These are phyloP conservation scores for Takifugu rubripes DNA, from an alignment of 2,797 vertebrate genomes.

Conservation along the genomic window DNA sequence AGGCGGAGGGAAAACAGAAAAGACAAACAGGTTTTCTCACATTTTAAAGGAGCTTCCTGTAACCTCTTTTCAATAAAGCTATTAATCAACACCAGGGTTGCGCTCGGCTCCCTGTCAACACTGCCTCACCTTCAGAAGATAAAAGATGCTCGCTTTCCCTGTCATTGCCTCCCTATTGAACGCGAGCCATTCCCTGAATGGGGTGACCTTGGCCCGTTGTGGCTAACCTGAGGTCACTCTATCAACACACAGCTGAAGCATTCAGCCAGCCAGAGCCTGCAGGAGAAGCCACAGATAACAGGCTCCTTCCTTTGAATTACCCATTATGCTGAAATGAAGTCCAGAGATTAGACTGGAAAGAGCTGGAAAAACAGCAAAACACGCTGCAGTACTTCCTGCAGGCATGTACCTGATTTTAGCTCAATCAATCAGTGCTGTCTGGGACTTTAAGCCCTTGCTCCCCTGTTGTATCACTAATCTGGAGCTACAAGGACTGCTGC, in stretches of 20 bases:
- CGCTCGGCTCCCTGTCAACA: conserved; percentile 19
- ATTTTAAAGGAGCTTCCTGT: conserved; percentile 10
- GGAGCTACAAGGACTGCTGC: conserved; percentile 44
- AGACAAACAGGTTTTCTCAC: background rate
- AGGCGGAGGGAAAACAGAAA: background rate
- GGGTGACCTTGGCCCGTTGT: conserved; percentile 36
- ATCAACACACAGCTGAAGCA: conserved; percentile 40
- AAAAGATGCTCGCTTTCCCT: conserved; percentile 36
- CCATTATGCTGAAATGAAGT: conserved; percentile 35
- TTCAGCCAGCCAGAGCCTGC: conserved; percentile 28
- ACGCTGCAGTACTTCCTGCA: conserved; percentile 31
- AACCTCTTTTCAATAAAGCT: conserved; percentile 20
- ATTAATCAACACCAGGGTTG: conserved; percentile 28
- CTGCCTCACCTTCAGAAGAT: conserved; percentile 38
- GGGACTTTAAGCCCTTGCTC: conserved; percentile 31
- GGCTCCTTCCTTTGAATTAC: conserved; percentile 11
- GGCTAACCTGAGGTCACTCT: conserved; percentile 49
- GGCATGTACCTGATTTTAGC: conserved; percentile 39
- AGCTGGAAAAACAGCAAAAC: conserved; percentile 44
- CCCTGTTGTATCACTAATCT: conserved; percentile 59
- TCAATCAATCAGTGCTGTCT: conserved; percentile 62
- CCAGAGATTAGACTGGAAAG: conserved; percentile 18
- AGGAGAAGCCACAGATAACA: conserved; percentile 31
- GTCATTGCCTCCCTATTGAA: conserved; percentile 25
- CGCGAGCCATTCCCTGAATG: conserved; percentile 13